Conservation (phyloP, 2,113 vertebrate genomes). For the Thomomys bottae region DNA sequence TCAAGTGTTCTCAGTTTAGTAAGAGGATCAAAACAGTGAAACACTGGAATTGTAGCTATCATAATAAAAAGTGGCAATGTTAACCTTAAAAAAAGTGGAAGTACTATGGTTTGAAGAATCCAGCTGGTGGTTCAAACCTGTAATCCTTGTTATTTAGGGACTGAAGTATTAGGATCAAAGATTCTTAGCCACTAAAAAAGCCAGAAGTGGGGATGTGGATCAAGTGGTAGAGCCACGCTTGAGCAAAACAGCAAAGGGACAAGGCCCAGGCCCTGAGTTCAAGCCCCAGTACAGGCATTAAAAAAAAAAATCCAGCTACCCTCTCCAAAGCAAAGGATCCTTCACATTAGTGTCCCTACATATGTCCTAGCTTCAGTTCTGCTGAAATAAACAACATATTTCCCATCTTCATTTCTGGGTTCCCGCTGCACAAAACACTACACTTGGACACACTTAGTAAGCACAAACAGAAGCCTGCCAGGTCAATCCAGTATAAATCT, state of each 20-base stretch:
- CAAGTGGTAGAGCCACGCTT: too few relatives aligned
- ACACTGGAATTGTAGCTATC: neutral
- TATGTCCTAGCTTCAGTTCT: slow-evolving; percentile 26
- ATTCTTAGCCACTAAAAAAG: too few relatives aligned
- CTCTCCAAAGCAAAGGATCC: slow-evolving; percentile 41
- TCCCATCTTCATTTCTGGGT: neutral
- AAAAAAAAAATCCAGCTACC: neutral
- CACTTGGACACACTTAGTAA: neutral
- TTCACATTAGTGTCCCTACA: slow-evolving; percentile 27
- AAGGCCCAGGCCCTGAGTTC: too few relatives aligned
- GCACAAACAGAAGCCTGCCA: neutral
- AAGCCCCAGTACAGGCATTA: too few relatives aligned
- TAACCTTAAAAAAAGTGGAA: neutral
- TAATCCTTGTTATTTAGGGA: too few relatives aligned
- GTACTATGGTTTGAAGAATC: neutral
- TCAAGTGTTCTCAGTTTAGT: neutral
- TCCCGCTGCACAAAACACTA: neutral
- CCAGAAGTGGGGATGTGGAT: too few relatives aligned
- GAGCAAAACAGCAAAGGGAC: too few relatives aligned
- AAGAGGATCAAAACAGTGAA: neutral
- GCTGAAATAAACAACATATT: neutral
- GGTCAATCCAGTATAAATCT: neutral
- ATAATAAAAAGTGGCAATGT: neutral
- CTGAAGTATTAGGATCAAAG: too few relatives aligned
- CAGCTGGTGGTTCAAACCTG: too few relatives aligned